phyloP scores from a whole-genome alignment of 2,797 vertebrate species.

The Synaphobranchus kaupii region DNA sequence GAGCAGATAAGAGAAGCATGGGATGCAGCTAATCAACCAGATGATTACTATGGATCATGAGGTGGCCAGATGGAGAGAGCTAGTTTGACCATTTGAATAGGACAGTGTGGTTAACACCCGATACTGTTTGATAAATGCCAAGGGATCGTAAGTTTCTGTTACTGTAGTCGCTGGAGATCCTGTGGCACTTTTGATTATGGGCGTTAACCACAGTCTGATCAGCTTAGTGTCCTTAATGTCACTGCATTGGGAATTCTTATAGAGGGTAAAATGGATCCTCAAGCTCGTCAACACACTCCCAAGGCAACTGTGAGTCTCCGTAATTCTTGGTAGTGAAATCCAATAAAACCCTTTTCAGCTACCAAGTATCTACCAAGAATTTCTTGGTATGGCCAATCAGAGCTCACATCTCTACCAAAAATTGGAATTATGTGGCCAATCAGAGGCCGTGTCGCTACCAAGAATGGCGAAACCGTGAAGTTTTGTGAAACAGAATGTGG shows the following conservation, averaged over 20 bases:
- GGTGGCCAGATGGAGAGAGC: neutral
- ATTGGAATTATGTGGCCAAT: too few species aligned
- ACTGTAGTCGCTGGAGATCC: neutral
- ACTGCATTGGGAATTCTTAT: neutral
- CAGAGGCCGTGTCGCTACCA: neutral
- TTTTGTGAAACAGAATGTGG: neutral
- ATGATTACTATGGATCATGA: neutral
- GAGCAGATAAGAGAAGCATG: neutral
- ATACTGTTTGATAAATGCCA: neutral
- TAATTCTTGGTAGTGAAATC: neutral
- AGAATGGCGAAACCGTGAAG: neutral
- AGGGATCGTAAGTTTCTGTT: neutral
- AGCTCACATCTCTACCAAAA: too few species aligned
- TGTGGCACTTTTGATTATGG: neutral
- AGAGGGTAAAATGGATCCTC: neutral
- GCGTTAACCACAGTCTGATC: too few species aligned
- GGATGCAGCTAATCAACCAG: neutral
- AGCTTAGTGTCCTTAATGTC: neutral
- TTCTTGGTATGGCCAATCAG: too few species aligned
- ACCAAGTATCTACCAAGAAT: too few species aligned
- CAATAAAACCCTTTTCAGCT: neutral
- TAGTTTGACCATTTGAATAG: neutral
- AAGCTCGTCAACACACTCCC: neutral
- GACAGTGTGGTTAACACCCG: neutral
- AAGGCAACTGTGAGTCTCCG: neutral